Conservation (phyloP, 2,888 invertebrate species). For the Drosophila greeni region DNA sequence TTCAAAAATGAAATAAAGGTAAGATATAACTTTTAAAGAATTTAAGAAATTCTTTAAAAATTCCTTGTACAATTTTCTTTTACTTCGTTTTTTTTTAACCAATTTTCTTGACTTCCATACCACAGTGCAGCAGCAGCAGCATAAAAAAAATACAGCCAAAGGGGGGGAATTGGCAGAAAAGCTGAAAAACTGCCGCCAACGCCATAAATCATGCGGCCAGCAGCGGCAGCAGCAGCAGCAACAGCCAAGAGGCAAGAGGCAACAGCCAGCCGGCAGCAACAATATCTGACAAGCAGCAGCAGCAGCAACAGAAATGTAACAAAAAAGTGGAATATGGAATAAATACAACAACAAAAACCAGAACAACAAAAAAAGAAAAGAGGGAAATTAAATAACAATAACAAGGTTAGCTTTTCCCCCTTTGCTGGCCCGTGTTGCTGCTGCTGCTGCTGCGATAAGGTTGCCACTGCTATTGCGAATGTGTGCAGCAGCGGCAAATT, state of each 20-base stretch:
- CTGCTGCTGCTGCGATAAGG: no score
- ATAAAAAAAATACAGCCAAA: slow-evolving; percentile 6
- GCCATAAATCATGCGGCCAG: slow-evolving; percentile 53
- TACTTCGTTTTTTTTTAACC: not conserved
- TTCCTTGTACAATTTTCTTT: no score
- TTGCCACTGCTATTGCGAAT: slow-evolving; percentile 45
- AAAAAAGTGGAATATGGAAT: slow-evolving; percentile 23
- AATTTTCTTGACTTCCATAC: slow-evolving; percentile 21
- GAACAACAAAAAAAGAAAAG: slow-evolving; percentile 35
- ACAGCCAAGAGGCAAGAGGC: slow-evolving; percentile 13
- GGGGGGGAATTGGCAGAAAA: slow-evolving; percentile 17
- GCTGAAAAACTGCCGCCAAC: slow-evolving; percentile 49
- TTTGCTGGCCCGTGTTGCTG: slow-evolving; percentile 1
- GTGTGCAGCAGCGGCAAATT: slow-evolving; percentile 62
- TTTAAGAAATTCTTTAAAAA: no score
- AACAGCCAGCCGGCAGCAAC: slow-evolving; percentile 29
- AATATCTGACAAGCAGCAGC: slow-evolving; percentile 21
- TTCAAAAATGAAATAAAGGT: no score
- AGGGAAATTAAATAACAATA: slow-evolving; percentile 73
- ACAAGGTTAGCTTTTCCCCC: slow-evolving; percentile 60
- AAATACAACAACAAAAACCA: slow-evolving; percentile 2
- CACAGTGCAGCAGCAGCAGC: slow-evolving; percentile 43
- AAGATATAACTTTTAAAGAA: no score
- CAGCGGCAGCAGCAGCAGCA: no score
- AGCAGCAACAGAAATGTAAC: slow-evolving; percentile 19